Evolutionary conservation across 2,888 invertebrate species (phyloP), one percentile per base, ranked within the genome.

Genomic region (Odiellus spinosus): DNA sequence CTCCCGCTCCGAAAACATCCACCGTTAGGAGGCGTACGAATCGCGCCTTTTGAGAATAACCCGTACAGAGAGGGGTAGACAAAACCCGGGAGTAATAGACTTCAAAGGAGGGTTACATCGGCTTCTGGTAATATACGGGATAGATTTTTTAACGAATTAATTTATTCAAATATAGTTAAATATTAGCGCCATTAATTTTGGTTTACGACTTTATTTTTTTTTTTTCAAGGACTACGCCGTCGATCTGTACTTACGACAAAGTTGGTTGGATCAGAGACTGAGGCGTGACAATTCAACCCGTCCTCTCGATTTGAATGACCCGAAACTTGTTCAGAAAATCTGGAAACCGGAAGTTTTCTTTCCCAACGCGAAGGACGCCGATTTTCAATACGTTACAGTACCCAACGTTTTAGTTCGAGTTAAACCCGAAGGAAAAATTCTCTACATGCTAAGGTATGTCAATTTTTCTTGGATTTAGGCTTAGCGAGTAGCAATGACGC

Each of bases 241-340:
- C 51, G 71, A 71, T 56, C 58, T 71, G 35, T 71, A 70, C 56
- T 60, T 71, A 12, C 60, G 68, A 6, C 71, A 71, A 58, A 64
- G 66, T 50, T 71, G 71, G 71, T 61, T 61, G 47, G 71, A 71
- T 55, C 65, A 65, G 46, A 59, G 71, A 32, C 60, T 70, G 36
- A 63, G 64, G 45, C 66, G 67, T 53, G 55, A 60, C 0, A 61
- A 66, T 44, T 63, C 69, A 47, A 64, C 64, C 1, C 63, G 65
- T 48, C 63, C 68, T 0, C 56, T 70, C 39, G 69, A 69, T 53
- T 59, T 69, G 15, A 70, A 68, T 53, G 69, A 69, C 42, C 58
- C 58, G 3, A 56, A 57, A 41, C 43, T 59, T 11, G 59, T 60
- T 12, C 57, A 59, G 42, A 52, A 52, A 34, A 60, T 60, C 38